Percentiles rank a stretch among this genome's conserved stretches.
phyloP scores from a whole-genome alignment of 2,888 invertebrate species.

The Noctua fimbriata region DNA sequence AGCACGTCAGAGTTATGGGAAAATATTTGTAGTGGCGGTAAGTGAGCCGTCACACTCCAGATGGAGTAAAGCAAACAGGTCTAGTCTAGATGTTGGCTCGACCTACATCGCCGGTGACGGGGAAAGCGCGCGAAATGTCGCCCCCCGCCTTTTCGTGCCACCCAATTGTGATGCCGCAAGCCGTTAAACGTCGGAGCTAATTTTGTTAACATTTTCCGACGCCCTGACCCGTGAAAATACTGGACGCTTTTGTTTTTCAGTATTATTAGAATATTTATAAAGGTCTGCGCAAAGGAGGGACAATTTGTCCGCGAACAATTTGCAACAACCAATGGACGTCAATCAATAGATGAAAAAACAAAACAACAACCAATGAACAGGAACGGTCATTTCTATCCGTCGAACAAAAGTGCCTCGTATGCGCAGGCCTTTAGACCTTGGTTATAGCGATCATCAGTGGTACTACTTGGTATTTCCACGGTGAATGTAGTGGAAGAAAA shows the following conservation, averaged over 20 bases:
- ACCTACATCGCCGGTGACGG: constrained; percentile 77
- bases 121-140: constrained; percentile 77
- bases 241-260: constrained; percentile 61
- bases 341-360: too few relatives aligned
- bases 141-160: constrained; percentile 73
- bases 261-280: constrained; percentile 56
- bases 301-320: too few relatives aligned
- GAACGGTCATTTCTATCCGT: too few relatives aligned
- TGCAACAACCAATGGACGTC: too few relatives aligned
- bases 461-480: constrained; percentile 39
- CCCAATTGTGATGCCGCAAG: constrained; percentile 74
- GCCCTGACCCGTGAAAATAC: constrained; percentile 68
- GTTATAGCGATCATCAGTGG: constrained; percentile 26
- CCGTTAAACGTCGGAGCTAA: constrained; percentile 74
- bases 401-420: too few relatives aligned
- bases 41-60: constrained; percentile 69
- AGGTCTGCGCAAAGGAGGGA: too few relatives aligned
- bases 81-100: constrained; percentile 74
- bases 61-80: constrained; percentile 65
- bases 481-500: constrained; percentile 29
- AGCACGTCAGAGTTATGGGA: constrained; percentile 38
- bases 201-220: constrained; percentile 72
- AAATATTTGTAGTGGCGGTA: constrained; percentile 53
- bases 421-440: constrained; percentile 12
- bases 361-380: too few relatives aligned